These are phyloP conservation scores for Megaceryle torquata DNA, from an alignment of 2,113 vertebrate species.

Conservation along the genomic window DNA sequence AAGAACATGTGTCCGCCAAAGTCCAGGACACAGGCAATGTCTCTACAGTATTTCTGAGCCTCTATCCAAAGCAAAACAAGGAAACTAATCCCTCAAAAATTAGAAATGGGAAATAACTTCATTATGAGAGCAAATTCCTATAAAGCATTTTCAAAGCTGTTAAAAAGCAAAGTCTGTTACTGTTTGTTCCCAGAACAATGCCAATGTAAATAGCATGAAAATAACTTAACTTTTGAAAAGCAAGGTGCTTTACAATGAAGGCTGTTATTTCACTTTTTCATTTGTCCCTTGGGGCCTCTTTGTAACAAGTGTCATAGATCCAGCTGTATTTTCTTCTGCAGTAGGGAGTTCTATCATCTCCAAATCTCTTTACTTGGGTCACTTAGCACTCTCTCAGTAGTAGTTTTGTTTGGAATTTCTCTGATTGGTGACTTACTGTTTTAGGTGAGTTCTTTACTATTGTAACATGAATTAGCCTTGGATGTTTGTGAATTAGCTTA, in stretches of 20 bases:
- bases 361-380: not conserved
- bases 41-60: not conserved
- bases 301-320: not conserved
- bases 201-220: conserved; percentile 55
- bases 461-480: not conserved
- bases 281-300: not conserved
- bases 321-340: not conserved
- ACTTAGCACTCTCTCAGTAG: not conserved
- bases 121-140: conserved; percentile 26
- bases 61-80: conserved; percentile 36
- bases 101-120: conserved; percentile 49
- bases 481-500: not conserved
- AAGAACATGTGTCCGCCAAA: not conserved
- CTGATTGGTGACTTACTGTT: not conserved
- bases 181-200: conserved; percentile 29
- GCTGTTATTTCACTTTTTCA: not conserved
- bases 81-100: conserved; percentile 30
- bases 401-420: not conserved
- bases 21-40: not conserved
- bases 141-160: conserved; percentile 49
- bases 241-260: conserved; percentile 48
- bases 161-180: conserved; percentile 51
- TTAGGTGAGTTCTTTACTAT: not conserved
- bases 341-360: not conserved
- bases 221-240: conserved; percentile 27